Percentiles rank a stretch among this genome's conserved stretches.
Conservation (phyloP, 2,113 vertebrate genomes). For the Illadopsis cleaveri region DNA sequence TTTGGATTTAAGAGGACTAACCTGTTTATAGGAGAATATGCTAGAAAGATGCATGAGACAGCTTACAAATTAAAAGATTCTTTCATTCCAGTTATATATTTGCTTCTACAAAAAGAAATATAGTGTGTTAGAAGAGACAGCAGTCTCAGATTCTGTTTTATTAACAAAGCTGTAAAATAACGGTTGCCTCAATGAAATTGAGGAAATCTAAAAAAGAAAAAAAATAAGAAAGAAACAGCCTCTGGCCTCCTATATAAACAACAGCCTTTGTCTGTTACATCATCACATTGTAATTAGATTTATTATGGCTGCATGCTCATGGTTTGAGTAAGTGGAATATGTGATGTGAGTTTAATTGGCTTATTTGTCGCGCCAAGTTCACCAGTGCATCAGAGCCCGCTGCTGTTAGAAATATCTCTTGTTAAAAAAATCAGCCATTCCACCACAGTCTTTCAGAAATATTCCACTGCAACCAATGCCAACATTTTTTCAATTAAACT, state of each 20-base stretch:
- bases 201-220: neutral
- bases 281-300: constrained; percentile 5
- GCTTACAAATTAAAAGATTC: neutral
- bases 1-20: neutral
- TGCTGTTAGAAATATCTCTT: neutral
- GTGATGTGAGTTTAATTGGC: constrained; percentile 42
- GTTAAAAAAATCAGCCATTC: neutral
- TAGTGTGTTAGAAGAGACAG: neutral
- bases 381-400: neutral
- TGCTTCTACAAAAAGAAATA: neutral
- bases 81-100: neutral
- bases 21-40: neutral
- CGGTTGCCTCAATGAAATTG: neutral
- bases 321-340: neutral
- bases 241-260: neutral
- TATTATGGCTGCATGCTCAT: neutral
- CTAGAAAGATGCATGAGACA: neutral
- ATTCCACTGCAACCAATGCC: neutral
- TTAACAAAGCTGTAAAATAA: neutral
- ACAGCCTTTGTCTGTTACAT: constrained; percentile 20
- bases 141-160: neutral
- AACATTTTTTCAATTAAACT: neutral
- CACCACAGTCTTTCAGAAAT: neutral
- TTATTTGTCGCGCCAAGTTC: neutral
- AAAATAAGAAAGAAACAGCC: neutral